Evolutionary conservation across 2,113 vertebrate genomes (phyloP), one percentile per base, ranked within the genome.

Genomic region (Crotalus horridus): DNA sequence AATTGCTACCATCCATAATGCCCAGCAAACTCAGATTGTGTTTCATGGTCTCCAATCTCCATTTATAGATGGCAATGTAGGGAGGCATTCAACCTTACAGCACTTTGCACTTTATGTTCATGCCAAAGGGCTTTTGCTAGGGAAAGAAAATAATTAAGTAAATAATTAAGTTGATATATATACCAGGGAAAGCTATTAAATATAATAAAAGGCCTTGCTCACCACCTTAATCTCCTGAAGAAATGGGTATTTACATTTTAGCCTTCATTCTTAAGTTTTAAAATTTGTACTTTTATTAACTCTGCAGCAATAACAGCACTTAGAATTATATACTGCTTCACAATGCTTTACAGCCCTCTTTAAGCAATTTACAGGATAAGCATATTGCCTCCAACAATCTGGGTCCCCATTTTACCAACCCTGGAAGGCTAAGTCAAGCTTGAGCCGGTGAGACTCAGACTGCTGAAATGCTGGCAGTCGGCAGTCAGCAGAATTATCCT

Each of bases 161-260:
- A 92, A 85, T 85, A 17, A 33, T 85, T 85, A 85, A 90, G 43
- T 20, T 59, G 69, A 90, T 51, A 90, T 20, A 90, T 85, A 59
- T 51, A 46, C 33, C 21, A 90, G 85, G 39, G 69, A 39, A 21
- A 15, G 33, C 15, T 7, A 33, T n/a, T 46, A 51, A 59, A 26
- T 92, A 56, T 86, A 93, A 90, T 81, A 92, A 61, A 93, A 53
- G 89, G 4, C 12, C 54, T 74, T 91, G 90, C n/a, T 74, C 56
- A 56, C 64, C 26, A 64, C 48, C 24, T 69, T 56, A 33, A 92
- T 3, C 33, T 81, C 33, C 74, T 21, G 74, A 74, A 74, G 69
- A 74, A 74, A 33, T 39, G 39, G n/a, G 7, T 33, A 69, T 13
- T 64, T 95, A 93, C 87, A 93, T 54, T 58, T 21, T 92, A 81